Percentiles rank a stretch among this genome's conserved stretches.
phyloP scores from a whole-genome alignment of 2,797 vertebrate species.

The Danio jaintianensis region DNA sequence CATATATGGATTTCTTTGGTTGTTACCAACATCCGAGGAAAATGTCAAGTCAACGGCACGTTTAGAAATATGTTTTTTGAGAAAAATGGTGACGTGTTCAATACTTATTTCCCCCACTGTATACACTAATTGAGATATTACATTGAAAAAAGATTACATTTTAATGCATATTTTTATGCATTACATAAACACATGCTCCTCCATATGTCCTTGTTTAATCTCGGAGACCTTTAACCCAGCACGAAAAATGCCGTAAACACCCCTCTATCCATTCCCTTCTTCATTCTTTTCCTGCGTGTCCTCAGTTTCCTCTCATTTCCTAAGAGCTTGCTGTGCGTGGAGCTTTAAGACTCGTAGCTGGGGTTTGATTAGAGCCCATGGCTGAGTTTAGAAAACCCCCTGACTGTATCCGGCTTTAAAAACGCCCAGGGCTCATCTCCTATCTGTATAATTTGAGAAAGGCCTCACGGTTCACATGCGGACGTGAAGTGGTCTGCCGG shows the following conservation, averaged over 20 bases:
- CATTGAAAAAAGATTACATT: background rate
- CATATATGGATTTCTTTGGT: too few relatives aligned
- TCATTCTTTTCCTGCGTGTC: constrained; percentile 12
- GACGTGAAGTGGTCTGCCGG: background rate
- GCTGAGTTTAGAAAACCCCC: constrained; percentile 42
- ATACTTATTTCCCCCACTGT: too few relatives aligned
- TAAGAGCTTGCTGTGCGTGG: constrained; percentile 14
- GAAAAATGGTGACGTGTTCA: too few relatives aligned
- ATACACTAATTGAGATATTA: background rate
- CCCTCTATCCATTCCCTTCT: constrained; percentile 19
- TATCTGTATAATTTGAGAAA: constrained; percentile 19
- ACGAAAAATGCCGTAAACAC: constrained; percentile 40
- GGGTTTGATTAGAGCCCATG: constrained; percentile 39
- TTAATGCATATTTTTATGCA: background rate
- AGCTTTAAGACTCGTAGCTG: constrained; percentile 28
- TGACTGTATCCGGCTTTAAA: constrained; percentile 43
- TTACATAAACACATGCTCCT: constrained; percentile 29
- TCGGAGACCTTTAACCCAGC: constrained; percentile 27
- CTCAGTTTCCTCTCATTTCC: constrained; percentile 46
- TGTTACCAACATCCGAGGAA: too few relatives aligned
- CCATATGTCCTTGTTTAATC: constrained; percentile 35
- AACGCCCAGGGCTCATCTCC: constrained; percentile 15
- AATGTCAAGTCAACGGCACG: too few relatives aligned
- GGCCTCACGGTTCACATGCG: background rate
- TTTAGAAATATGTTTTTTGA: too few relatives aligned